These are phyloP conservation scores for Magallana gigas DNA, from an alignment of 1,140 invertebrate species.

Conservation along the genomic window DNA sequence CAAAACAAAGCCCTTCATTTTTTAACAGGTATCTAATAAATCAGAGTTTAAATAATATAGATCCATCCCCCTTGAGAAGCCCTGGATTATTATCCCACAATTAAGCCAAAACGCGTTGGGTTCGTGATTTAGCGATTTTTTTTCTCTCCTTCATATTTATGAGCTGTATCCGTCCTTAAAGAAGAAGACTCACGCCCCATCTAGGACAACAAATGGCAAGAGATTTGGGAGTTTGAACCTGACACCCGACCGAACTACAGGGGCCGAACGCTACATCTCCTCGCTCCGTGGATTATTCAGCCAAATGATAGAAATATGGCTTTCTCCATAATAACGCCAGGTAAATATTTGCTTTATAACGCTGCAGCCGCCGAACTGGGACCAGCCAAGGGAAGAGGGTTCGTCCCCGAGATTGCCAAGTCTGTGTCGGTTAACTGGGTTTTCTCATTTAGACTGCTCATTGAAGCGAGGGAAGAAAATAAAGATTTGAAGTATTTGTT, in stretches of 20 bases:
- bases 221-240: constrained; percentile 8
- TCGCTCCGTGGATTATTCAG: not conserved
- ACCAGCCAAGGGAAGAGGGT: not conserved
- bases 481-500: constrained; percentile 36
- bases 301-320: constrained; percentile 28
- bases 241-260: constrained; percentile 1
- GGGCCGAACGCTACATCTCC: constrained; percentile 31
- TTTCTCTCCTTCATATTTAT: constrained; percentile 8
- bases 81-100: constrained; percentile 28
- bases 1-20: constrained; percentile 27
- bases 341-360: constrained; percentile 32
- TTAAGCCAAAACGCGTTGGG: constrained; percentile 12
- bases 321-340: constrained; percentile 25
- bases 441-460: not conserved
- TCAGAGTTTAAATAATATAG: constrained; percentile 9
- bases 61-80: not conserved
- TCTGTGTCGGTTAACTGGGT: constrained; percentile 1
- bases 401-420: not conserved
- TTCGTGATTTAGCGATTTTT: constrained; percentile 34
- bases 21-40: constrained; percentile 20
- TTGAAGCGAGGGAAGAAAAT: constrained; percentile 23
- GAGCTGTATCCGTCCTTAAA: not conserved
- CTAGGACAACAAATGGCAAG: constrained; percentile 14
- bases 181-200: not conserved
- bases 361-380: not conserved